Base-by-base conservation (phyloP, 2,888 invertebrate species). In the Abscondita cerata region DNA sequence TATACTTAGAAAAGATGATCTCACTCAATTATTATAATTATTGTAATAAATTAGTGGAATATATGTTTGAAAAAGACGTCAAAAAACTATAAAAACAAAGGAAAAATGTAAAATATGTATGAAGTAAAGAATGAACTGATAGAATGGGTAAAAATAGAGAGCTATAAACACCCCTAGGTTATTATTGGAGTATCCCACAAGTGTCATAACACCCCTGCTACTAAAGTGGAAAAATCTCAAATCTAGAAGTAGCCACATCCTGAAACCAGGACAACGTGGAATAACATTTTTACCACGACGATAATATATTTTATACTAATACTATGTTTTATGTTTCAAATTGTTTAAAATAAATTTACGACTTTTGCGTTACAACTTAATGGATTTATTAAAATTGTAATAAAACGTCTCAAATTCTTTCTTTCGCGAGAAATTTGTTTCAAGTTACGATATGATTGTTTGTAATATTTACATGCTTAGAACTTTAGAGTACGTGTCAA, bases 141-240 rank as follows among this genome's bases (percentile, higher is more conserved):
- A 33, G 52, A 51, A 54, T 44, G 64, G 50, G 20, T 58, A 57
- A 55, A 61, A 54, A 52, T 52, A 53, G 64, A 58, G 51, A 59
- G 62, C 59, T 51, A 62, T 65, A 65, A 65, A 65, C 62, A 59
- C 62, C 65, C 65, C 62, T 41, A 59, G 54, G 62, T 65, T 65
- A 65, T 65, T 62, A 65, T 62, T 52, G 62, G 38, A 53, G 60
- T 52, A 58, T 65, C 65, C 65, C 65, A 62, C 65, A 65, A 65
- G 65, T 65, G 65, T 65, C 65, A 65, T 65, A 65, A 65, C 65
- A 59, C 65, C 62, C 62, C 59, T 36, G 64, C 56, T 48, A 55
- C 52, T 65, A 62, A 59, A 62, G 65, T 59, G 62, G 65, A 65
- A 65, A 64, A 65, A 65, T 65, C 65, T 62, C 56, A 41, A 52